phyloP scores from a whole-genome alignment of 1,140 invertebrate species.

The Brachionus paranguensis region DNA sequence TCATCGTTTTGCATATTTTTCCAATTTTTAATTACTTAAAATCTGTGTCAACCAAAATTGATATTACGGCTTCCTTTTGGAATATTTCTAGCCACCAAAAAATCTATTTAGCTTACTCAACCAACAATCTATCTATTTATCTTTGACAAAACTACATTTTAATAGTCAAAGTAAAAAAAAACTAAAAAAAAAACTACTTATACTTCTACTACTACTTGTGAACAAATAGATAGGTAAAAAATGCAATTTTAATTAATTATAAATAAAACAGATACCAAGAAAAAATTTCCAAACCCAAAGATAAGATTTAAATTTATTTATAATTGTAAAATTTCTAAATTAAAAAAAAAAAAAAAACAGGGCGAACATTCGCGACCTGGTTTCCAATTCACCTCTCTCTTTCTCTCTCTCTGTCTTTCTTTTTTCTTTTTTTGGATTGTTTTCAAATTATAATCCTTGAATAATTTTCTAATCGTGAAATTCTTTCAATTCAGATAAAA shows the following conservation, averaged over 20 bases:
- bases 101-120: neutral
- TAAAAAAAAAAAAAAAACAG: neutral
- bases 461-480: neutral
- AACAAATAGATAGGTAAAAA: conserved; percentile 2
- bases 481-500: neutral
- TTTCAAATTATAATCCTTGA: neutral
- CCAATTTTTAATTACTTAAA: neutral
- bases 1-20: neutral
- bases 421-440: neutral
- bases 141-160: conserved; percentile 1
- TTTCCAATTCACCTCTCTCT: neutral
- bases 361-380: neutral
- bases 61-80: conserved; percentile 25
- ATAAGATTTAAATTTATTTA: conserved; percentile 3
- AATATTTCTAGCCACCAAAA: neutral
- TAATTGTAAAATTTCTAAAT: neutral
- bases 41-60: neutral
- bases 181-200: neutral
- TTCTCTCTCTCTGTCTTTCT: neutral
- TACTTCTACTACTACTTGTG: neutral
- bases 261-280: neutral
- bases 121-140: conserved; percentile 6
- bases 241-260: conserved; percentile 14
- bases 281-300: neutral
- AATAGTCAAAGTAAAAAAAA: neutral